These are phyloP conservation scores for Ophion ellenae DNA, from an alignment of 2,888 invertebrate species.

Conservation along the genomic window DNA sequence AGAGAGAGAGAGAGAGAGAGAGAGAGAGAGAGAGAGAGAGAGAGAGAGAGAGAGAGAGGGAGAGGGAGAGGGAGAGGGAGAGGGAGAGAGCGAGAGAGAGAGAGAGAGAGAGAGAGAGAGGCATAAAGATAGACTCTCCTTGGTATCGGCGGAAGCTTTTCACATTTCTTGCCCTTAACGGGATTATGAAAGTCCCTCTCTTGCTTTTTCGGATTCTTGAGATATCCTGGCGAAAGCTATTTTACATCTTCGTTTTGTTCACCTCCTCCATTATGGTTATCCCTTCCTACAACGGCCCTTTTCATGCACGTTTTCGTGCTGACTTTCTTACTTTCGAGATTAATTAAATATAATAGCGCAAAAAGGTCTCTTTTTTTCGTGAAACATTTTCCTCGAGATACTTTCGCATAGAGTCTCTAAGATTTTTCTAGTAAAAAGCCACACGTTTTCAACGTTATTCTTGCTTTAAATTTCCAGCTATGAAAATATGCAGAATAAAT, in stretches of 20 bases:
- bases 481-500: too few species aligned
- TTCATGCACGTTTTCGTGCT: slow-evolving; percentile 10
- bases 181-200: slow-evolving; percentile 53
- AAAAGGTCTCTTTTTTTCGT: not conserved
- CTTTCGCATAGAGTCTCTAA: too few species aligned
- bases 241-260: slow-evolving; percentile 41
- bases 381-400: not conserved
- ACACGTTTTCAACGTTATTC: too few species aligned
- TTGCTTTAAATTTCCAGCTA: too few species aligned
- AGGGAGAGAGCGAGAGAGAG: too few species aligned
- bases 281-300: slow-evolving; percentile 10
- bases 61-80: too few species aligned
- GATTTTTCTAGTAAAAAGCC: too few species aligned
- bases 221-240: slow-evolving; percentile 32
- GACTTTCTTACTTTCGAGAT: not conserved
- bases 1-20: not conserved
- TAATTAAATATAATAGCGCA: too few species aligned
- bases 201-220: slow-evolving; percentile 50
- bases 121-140: slow-evolving; percentile 65
- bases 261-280: not conserved
- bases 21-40: slow-evolving; percentile 1
- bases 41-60: too few species aligned
- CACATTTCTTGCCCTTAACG: slow-evolving; percentile 42
- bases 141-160: slow-evolving; percentile 55
- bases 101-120: too few species aligned